Evolutionary conservation across 2,797 vertebrate genomes (phyloP).

Genomic region (Loris lydekkerianus): DNA sequence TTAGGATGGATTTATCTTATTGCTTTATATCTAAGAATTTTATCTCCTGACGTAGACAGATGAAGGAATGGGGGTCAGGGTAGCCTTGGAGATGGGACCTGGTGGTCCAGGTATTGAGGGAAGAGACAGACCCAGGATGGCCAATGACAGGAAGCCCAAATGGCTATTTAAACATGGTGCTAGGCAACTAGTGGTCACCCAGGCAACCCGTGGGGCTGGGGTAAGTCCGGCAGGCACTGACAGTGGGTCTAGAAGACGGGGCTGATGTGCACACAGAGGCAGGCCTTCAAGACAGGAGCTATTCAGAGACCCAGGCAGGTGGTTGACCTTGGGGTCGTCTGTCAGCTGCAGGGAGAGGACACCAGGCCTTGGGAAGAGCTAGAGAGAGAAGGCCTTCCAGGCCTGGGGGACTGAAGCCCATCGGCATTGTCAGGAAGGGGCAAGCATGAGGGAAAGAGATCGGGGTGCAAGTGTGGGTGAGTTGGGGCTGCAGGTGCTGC

Average conservation of each 20-base stretch:
- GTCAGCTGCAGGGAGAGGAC: background rate
- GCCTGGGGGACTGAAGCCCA: background rate
- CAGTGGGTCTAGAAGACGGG: background rate
- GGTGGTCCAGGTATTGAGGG: slow-evolving; percentile 46
- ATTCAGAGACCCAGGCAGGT: background rate
- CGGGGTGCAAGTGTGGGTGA: background rate
- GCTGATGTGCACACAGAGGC: background rate
- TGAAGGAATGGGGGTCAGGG: background rate
- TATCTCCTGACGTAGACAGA: slow-evolving; percentile 56
- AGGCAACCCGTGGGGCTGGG: slow-evolving; percentile 51
- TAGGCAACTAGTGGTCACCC: slow-evolving; percentile 63
- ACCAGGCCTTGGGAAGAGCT: background rate
- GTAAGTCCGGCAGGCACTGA: slow-evolving; percentile 16
- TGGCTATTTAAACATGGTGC: slow-evolving; percentile 41
- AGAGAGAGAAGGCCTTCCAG: background rate
- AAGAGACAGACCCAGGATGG: background rate
- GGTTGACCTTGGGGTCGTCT: background rate
- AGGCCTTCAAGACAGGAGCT: background rate
- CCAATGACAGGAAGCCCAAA: slow-evolving; percentile 56
- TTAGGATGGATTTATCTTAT: slow-evolving; percentile 12
- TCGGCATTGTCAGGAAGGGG: background rate
- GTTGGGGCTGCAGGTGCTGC: background rate
- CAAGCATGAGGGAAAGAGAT: background rate
- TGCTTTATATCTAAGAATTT: slow-evolving; percentile 59
- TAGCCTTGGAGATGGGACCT: slow-evolving; percentile 39